Conservation (phyloP, 64 coral and sea anemone genomes). For the Actinia tenebrosa region DNA sequence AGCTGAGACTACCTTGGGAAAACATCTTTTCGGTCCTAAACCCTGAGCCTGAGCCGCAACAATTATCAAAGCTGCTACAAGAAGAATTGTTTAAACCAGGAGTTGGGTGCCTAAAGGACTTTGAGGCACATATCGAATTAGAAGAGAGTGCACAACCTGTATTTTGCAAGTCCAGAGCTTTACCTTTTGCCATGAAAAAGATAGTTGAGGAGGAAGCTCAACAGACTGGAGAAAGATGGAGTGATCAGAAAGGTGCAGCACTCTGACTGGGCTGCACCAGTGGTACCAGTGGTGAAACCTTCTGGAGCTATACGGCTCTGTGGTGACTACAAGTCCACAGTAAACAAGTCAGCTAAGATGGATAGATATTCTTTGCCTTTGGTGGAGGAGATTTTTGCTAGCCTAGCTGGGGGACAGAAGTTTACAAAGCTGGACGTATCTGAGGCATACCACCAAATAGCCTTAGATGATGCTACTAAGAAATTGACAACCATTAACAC, state of each 20-base stretch:
- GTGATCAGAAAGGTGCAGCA: conserved; percentile 30
- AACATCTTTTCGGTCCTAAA: conserved; percentile 14
- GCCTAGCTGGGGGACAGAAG: conserved; percentile 19
- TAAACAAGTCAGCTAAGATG: conserved; percentile 30
- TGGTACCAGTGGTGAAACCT: conserved; percentile 38
- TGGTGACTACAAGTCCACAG: conserved; percentile 47
- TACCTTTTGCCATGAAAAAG: conserved; percentile 47
- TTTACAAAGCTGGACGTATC: conserved; percentile 48
- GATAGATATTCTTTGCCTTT: conserved; percentile 38
- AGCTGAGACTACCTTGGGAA: conserved; percentile 11
- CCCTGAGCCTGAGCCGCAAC: background rate
- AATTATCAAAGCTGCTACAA: conserved; percentile 16
- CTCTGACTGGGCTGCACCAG: background rate
- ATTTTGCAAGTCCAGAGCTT: conserved; percentile 31
- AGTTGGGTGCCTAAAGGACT: conserved; percentile 21
- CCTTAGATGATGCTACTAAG: conserved; percentile 32
- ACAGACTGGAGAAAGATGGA: conserved; percentile 27
- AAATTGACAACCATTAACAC: conserved; percentile 56
- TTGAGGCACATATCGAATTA: conserved; percentile 39
- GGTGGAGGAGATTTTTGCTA: conserved; percentile 34
- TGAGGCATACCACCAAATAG: conserved; percentile 39
- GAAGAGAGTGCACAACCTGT: conserved; percentile 40
- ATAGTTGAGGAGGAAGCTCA: conserved; percentile 16
- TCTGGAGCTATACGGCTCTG: conserved; percentile 29
- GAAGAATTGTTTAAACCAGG: conserved; percentile 30